These are phyloP conservation scores for Stegodyphus mimosarum DNA, from an alignment of 1,140 invertebrate species.

Conservation along the genomic window DNA sequence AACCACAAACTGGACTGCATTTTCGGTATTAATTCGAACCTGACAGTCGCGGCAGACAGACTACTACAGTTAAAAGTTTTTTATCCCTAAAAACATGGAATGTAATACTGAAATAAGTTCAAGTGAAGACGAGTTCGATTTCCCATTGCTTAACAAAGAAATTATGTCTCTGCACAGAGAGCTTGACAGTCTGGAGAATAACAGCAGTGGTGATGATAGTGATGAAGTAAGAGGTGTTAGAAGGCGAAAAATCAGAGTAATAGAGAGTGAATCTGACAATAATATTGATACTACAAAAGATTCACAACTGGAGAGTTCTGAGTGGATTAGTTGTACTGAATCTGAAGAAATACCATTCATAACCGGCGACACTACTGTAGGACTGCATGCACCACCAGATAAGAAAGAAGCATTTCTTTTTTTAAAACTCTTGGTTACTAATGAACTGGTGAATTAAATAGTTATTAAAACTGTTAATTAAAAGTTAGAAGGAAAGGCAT, in stretches of 20 bases:
- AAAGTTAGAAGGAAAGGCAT: not conserved
- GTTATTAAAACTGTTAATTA: not conserved
- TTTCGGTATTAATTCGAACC: conserved; percentile 4
- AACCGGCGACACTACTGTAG: conserved; percentile 1
- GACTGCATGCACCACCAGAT: not conserved
- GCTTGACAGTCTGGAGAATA: not conserved
- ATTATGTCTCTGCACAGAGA: conserved; percentile 2
- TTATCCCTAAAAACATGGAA: conserved; percentile 1
- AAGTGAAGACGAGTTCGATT: conserved; percentile 14
- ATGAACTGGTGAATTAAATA: not conserved
- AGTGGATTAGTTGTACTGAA: conserved; percentile 10
- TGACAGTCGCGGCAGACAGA: not conserved
- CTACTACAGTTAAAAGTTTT: not conserved
- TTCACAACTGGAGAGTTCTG: not conserved
- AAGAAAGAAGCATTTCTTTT: not conserved
- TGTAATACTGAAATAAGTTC: conserved; percentile 12
- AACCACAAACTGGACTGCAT: too few species aligned
- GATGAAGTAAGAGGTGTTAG: conserved; percentile 4
- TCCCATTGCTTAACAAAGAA: not conserved
- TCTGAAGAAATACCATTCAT: not conserved
- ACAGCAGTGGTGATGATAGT: conserved; percentile 6
- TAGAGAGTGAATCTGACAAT: conserved; percentile 4
- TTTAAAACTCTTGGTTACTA: not conserved
- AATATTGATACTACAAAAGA: not conserved
- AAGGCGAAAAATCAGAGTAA: conserved; percentile 14